Base-by-base conservation (phyloP, 2,888 invertebrate genomes). In the Lacanobia oleracea region DNA sequence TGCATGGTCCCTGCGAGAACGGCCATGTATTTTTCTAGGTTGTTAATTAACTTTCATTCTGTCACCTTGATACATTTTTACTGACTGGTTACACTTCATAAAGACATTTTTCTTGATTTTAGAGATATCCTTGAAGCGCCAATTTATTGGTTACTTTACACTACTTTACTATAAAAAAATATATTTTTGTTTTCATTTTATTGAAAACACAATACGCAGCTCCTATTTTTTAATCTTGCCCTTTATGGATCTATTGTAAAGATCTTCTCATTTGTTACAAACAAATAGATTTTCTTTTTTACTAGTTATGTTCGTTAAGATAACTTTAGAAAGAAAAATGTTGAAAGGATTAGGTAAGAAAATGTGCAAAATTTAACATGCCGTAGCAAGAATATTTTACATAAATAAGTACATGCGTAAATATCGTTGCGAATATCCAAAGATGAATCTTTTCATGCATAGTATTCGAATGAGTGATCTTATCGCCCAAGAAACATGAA, bases 391-490 rank as follows among this genome's bases (percentile, higher is more conserved):
- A 77, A 62, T 64, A 67, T 62, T 48, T 59, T 27, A 45, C 60
- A 45, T 67, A 21, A 56, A 50, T n/a, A 21, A 56, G 43, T n/a
- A 57, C 77, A 77, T 79, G 72, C 77, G 57, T 10, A 63, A 61
- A 48, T 68, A 8, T 33, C 4, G 23, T 37, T 27, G 50, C n/a
- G 18, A 33, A 54, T 27, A 66, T 43, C 40, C 40, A 62, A 54
- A 56, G 18, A 43, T 63, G 14, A 72, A 65, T 40, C 10, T 67
- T 65, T 75, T 66, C 68, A 81, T 79, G 79, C 79, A 81, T 80
- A 81, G 57, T 80, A 80, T 80, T 80, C 79, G 79, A 81, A 81
- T 80, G 79, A 80, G 79, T 80, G 79, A 80, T 81, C 53, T 63
- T 50, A 48, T 54, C 53, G 63, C 21, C 63, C 12, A 18, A 56